Base-by-base conservation (phyloP, 2,797 vertebrate genomes). In the Helarctos malayanus region DNA sequence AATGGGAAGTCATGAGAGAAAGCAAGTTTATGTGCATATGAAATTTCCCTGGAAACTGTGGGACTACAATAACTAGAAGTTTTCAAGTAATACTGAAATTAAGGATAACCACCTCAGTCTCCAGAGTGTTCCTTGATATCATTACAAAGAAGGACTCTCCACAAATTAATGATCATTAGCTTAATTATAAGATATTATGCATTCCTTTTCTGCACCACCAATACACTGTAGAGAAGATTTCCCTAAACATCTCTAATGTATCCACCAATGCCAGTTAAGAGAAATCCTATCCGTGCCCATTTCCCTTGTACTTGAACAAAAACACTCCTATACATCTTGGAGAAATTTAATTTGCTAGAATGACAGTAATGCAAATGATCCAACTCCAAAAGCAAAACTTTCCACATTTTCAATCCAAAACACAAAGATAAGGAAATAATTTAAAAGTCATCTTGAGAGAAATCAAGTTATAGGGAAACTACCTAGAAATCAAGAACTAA, bases 111-210 rank as follows among this genome's bases (percentile, higher is more conserved):
- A 96, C 78, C 93, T 91, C 71, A 47, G 49, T 93, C 94, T 94
- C 96, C 57, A 47, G 61, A 89, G 93, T 75, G 25, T 97, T 97
- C 79, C 57, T 79, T 49, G 8, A 18, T 91, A 97, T 91, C 93
- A 97, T 96, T 97, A 97, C 75, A 97, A 97, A 93, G 87, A 93
- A 97, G 95, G 84, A 95, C 89, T 97, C 94, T 97, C 84, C 71
- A 94, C 85, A 96, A 97, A 96, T 97, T 95, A 97, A 88, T 57
- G 95, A 97, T 97, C 95, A 95, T 97, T 97, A 96, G 86, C 94
- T 96, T 97, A 96, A 97, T 97, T 94, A 89, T 87, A 97, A 95
- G 92, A 96, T 94, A 90, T 88, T 97, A 93, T 73, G 63, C 69
- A 91, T 93, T 97, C 83, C 78, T 97, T 97, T 95, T 81, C 89